These are phyloP conservation scores for Tachuris rubrigastra DNA, from an alignment of 2,113 vertebrate genomes.

Conservation along the genomic window DNA sequence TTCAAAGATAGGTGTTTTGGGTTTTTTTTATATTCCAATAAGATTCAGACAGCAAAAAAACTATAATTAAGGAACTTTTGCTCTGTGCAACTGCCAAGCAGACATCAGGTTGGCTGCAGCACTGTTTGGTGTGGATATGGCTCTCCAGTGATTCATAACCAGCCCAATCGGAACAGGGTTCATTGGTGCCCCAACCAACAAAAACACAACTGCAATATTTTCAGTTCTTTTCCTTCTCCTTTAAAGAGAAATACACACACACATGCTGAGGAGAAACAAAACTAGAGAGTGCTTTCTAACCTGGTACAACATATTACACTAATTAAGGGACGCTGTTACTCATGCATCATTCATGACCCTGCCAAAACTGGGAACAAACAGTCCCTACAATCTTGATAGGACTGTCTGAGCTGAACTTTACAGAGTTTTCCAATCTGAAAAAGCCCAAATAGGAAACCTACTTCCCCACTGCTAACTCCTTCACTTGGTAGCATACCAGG, in stretches of 20 bases:
- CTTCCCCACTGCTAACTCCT: background rate
- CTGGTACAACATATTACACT: constrained; percentile 61
- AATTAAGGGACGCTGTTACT: constrained; percentile 61
- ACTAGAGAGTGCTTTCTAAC: constrained; percentile 49
- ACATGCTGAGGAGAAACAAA: background rate
- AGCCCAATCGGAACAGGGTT: constrained; percentile 48
- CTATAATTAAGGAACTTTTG: constrained; percentile 27
- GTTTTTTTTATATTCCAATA: background rate
- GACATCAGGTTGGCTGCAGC: constrained; percentile 62
- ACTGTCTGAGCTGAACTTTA: constrained; percentile 44
- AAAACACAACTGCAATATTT: constrained; percentile 62
- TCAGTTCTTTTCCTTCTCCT: constrained; percentile 28
- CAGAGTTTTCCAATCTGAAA: constrained; percentile 28
- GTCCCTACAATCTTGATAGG: constrained; percentile 53
- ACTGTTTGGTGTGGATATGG: constrained; percentile 47
- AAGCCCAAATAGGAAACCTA: constrained; percentile 44
- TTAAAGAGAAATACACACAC: constrained; percentile 35
- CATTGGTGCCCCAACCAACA: constrained; percentile 58
- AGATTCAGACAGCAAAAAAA: constrained; percentile 28
- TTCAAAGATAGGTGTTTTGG: background rate
- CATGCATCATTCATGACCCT: constrained; percentile 58
- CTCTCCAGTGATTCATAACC: constrained; percentile 62
- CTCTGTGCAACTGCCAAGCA: constrained; percentile 50
- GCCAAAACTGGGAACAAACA: constrained; percentile 68
- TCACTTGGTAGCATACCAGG: background rate